Conservation (phyloP, 2,888 invertebrate genomes). For the Hedychridium roseum region DNA sequence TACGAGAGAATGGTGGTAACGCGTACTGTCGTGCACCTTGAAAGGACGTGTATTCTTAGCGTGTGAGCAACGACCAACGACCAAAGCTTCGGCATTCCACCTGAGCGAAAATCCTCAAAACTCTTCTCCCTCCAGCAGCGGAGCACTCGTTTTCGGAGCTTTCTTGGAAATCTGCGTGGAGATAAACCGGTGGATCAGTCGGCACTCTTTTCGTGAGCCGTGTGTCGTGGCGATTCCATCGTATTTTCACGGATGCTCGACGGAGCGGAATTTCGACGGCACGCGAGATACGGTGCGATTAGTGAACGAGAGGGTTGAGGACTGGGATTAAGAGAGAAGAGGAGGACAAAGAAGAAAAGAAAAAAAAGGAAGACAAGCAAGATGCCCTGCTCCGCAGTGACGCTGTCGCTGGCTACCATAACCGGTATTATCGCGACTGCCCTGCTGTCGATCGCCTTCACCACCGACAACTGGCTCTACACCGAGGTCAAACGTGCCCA, state of each 20-base stretch:
- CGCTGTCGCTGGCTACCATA: conserved; percentile 93
- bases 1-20: conserved; percentile 39
- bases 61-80: conserved; percentile 1
- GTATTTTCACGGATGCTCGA: conserved; percentile 28
- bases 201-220: too few relatives aligned
- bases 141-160: not conserved
- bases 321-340: too few relatives aligned
- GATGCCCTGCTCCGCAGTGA: conserved; percentile 95
- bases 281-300: too few relatives aligned
- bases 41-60: conserved; percentile 27
- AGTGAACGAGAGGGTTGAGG: too few relatives aligned
- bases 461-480: conserved; percentile 96
- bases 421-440: conserved; percentile 95
- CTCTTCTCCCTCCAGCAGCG: not conserved
- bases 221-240: conserved; percentile 17
- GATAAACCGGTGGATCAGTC: conserved; percentile 15
- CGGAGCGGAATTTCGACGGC: too few relatives aligned
- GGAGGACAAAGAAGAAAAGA: too few relatives aligned
- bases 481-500: conserved; percentile 89
- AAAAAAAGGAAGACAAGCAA: conserved; percentile 50
- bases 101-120: too few relatives aligned
- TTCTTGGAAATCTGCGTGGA: not conserved
- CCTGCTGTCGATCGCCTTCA: conserved; percentile 91
- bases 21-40: conserved; percentile 37
- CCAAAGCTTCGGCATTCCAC: too few relatives aligned